Percentiles rank a stretch among this genome's conserved stretches.
These are phyloP conservation scores for Margarornis squamiger DNA, from an alignment of 2,797 vertebrate species.

Conservation along the genomic window DNA sequence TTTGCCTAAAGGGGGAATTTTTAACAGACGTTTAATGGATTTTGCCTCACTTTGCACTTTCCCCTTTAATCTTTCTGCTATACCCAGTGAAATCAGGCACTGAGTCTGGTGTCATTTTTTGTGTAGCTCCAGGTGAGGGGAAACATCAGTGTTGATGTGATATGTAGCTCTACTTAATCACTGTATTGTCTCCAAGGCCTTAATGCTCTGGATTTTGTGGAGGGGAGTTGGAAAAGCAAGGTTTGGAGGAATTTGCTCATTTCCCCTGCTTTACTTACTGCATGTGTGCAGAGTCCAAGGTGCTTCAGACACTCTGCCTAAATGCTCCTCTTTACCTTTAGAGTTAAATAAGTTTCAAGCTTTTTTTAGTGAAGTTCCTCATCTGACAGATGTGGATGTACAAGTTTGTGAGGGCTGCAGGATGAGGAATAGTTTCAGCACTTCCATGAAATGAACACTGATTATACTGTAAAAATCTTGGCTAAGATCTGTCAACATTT, in stretches of 20 bases:
- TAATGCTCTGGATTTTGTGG: rapidly evolving
- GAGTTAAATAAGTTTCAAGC: not conserved
- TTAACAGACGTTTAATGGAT: not conserved
- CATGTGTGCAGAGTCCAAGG: not conserved
- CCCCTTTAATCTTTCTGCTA: not conserved
- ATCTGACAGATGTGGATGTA: rapidly evolving
- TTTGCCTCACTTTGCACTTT: not conserved
- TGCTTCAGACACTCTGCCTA: not conserved
- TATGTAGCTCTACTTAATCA: rapidly evolving
- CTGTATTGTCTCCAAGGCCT: rapidly evolving
- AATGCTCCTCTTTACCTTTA: not conserved
- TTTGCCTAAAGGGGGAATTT: not conserved
- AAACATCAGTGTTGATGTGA: not conserved
- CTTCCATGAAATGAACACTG: not conserved
- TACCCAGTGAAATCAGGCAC: not conserved
- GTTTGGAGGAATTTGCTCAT: not conserved
- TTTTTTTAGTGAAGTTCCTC: not conserved
- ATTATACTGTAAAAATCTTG: not conserved
- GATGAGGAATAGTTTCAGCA: not conserved
- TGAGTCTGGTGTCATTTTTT: not conserved
- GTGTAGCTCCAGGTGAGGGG: not conserved
- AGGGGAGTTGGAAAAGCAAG: not conserved
- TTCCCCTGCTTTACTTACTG: not conserved
- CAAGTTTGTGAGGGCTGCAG: not conserved
- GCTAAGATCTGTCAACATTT: not conserved